phyloP scores from a whole-genome alignment of 2,113 vertebrate species.

The Aegotheles bennettii region DNA sequence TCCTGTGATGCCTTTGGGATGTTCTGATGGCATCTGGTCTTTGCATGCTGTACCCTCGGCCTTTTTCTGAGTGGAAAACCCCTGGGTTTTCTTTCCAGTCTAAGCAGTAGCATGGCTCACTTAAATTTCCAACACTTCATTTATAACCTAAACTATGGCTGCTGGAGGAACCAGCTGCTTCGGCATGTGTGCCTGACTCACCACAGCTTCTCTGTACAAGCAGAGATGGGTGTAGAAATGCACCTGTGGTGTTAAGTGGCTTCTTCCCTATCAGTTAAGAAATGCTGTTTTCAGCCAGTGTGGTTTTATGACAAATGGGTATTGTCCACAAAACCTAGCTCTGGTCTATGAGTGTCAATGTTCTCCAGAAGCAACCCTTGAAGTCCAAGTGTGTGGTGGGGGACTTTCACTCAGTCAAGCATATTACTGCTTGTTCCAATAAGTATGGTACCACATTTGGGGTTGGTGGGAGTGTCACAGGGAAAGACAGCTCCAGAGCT shows the following conservation, averaged over 20 bases:
- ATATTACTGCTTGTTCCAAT: not conserved
- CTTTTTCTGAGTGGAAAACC: not conserved
- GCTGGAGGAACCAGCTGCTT: not conserved
- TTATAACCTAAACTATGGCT: not conserved
- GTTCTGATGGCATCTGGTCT: not conserved
- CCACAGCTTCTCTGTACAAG: not conserved
- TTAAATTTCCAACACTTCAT: too few species aligned
- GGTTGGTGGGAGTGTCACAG: not conserved
- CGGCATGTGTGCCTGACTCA: accelerated
- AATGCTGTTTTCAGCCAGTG: not conserved
- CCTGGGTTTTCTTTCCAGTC: not conserved
- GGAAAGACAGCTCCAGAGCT: not conserved
- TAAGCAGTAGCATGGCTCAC: not conserved
- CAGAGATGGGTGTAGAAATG: not conserved
- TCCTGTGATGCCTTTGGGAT: not conserved
- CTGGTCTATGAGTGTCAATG: not conserved
- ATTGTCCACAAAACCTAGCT: not conserved
- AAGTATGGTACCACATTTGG: not conserved
- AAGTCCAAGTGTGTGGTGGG: accelerated
- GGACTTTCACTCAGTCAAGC: not conserved
- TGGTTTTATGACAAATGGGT: not conserved
- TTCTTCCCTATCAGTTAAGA: too few species aligned
- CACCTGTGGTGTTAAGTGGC: not conserved
- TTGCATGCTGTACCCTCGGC: too few species aligned
- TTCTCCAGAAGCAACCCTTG: not conserved